Base-by-base conservation (phyloP, 2,888 invertebrate species). In the Sylvicola cinctus region DNA sequence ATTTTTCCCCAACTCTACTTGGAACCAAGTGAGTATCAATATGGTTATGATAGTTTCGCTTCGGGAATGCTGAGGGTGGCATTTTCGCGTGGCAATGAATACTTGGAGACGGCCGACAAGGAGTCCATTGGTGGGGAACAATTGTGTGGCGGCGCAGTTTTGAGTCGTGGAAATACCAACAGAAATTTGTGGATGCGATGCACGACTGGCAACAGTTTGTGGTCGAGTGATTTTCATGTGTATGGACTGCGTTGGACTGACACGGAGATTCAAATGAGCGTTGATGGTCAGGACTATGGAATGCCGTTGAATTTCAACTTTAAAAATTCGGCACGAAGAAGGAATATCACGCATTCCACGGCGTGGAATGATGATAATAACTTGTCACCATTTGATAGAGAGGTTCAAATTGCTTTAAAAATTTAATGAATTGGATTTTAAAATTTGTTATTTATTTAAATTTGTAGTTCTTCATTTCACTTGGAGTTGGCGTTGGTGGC, bases 401-500 rank as follows among this genome's bases (percentile, higher is more conserved):
- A 76, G 62, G 78, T n/a, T n/a, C n/a, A n/a, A n/a, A n/a, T n/a
- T n/a, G n/a, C n/a, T n/a, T n/a, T n/a, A n/a, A n/a, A n/a, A n/a
- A n/a, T n/a, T n/a, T 20, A n/a, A 13, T 28, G 14, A 7, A 5
- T 13, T 28, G n/a, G 10, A 8, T 11, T 5, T n/a, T 28, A 28
- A 13, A 13, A 8, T 8, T 28, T 28, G 12, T 28, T 28, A 28
- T 13, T 16, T n/a, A 31, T 27, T 16, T 2, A 3, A 4, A n/a
- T n/a, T n/a, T 57, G 36, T 60, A 80, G 73, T 75, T 83, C 62
- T 77, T 74, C 52, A 54, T 87, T 16, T 67, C 74, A 1, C 46
- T 87, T 32, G 85, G 83, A 1, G 58, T 85, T 8, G 74, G 78
- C 23, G 76, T 80, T 32, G 85, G 80, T 1, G 85, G 85, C 0